These are phyloP conservation scores for Leucania comma DNA, from an alignment of 2,888 invertebrate species.

Conservation along the genomic window DNA sequence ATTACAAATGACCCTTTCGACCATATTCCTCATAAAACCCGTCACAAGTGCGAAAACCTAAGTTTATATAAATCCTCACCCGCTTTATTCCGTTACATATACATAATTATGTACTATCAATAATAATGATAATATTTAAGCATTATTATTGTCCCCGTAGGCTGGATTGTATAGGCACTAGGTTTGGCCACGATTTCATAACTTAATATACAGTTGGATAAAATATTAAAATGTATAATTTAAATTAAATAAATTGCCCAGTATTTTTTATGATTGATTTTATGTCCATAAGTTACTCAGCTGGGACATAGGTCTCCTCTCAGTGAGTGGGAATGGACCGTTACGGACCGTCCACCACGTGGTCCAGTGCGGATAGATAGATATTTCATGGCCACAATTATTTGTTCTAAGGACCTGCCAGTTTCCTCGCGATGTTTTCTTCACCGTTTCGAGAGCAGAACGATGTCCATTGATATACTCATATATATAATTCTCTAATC, in stretches of 20 bases:
- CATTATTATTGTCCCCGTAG: slow-evolving; percentile 60
- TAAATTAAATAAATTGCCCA: background rate
- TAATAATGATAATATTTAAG: slow-evolving; percentile 47
- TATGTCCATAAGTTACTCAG: background rate
- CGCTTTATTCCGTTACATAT: slow-evolving; percentile 65
- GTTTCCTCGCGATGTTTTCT: background rate
- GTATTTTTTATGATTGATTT: too few species aligned
- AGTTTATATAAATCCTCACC: slow-evolving; percentile 66
- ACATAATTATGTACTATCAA: slow-evolving; percentile 49
- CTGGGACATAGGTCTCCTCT: background rate
- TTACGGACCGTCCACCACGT: background rate
- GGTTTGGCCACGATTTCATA: slow-evolving; percentile 37
- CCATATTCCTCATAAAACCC: slow-evolving; percentile 20
- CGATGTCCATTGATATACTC: background rate
- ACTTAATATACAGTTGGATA: slow-evolving; percentile 20
- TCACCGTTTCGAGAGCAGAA: background rate
- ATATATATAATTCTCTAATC: background rate
- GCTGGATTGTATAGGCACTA: slow-evolving; percentile 58
- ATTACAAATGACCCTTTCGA: background rate
- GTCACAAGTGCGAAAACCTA: slow-evolving; percentile 50
- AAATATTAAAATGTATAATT: background rate
- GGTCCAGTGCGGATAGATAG: background rate
- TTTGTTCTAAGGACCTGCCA: background rate
- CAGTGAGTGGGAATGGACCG: background rate
- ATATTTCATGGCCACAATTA: background rate